Evolutionary conservation across 2,797 vertebrate species (phyloP).

Genomic region (Mus spretus): DNA sequence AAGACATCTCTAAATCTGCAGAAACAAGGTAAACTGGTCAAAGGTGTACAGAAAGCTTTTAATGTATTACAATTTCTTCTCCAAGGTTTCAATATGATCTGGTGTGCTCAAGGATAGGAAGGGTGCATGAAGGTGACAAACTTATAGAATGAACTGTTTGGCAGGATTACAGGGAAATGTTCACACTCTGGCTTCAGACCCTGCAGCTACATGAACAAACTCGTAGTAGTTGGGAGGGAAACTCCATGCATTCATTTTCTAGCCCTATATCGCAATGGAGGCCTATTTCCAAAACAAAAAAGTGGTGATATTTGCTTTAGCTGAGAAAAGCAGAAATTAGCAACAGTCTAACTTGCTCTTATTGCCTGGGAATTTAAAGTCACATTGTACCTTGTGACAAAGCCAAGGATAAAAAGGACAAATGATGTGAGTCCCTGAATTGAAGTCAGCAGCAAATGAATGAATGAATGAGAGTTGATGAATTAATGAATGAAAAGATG

Average conservation of each 20-base stretch:
- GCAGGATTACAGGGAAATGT: neutral
- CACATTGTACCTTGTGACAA: neutral
- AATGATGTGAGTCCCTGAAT: neutral
- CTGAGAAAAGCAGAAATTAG: neutral
- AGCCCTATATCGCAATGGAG: neutral
- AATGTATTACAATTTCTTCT: neutral
- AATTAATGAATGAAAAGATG: slow-evolving; percentile 5
- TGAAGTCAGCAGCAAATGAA: slow-evolving; percentile 26
- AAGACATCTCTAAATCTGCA: slow-evolving; percentile 37
- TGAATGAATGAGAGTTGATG: neutral
- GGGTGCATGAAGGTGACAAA: neutral
- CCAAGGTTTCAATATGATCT: neutral
- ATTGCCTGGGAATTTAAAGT: neutral
- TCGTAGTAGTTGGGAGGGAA: neutral
- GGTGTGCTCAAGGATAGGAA: neutral
- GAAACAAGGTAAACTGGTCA: neutral
- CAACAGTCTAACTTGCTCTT: neutral
- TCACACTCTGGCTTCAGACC: neutral
- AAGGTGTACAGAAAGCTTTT: neutral
- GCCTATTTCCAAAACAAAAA: neutral
- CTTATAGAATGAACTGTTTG: neutral
- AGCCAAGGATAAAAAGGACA: slow-evolving; percentile 17
- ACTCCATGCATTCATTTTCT: too few species aligned
- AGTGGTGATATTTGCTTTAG: neutral
- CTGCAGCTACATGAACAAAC: neutral